phyloP scores from a whole-genome alignment of 2,113 vertebrate genomes.

The Turdus rufiventris region DNA sequence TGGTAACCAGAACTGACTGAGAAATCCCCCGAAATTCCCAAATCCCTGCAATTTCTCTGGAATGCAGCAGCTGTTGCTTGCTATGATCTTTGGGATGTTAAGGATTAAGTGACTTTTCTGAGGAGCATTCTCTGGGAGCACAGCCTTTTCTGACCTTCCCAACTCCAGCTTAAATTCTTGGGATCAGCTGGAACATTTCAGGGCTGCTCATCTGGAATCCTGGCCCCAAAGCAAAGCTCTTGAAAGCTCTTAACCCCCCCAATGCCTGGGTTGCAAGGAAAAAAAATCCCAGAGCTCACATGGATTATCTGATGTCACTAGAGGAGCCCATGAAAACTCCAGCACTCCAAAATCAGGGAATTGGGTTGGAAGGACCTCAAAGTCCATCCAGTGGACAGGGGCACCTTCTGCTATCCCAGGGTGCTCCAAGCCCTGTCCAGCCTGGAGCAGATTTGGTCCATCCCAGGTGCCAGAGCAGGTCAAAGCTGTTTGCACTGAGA shows the following conservation, averaged over 20 bases:
- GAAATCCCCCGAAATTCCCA: background rate
- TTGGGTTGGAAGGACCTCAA: background rate
- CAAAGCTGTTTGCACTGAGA: background rate
- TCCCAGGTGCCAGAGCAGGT: background rate
- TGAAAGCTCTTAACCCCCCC: background rate
- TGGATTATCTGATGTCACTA: background rate
- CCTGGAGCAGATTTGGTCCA: background rate
- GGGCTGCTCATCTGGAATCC: background rate
- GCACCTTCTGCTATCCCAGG: background rate
- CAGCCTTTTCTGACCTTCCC: background rate
- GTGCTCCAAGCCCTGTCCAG: background rate
- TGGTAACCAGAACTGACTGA: background rate
- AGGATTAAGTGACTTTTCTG: background rate
- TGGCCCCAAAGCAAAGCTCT: background rate
- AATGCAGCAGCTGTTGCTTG: background rate
- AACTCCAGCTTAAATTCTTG: background rate
- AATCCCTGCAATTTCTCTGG: background rate
- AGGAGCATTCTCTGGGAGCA: background rate
- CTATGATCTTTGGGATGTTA: background rate
- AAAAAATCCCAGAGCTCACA: background rate
- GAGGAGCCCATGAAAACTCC: rapidly evolving
- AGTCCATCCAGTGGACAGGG: background rate
- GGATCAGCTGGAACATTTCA: background rate
- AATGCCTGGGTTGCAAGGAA: background rate
- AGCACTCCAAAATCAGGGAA: background rate